phyloP scores from a whole-genome alignment of 2,888 invertebrate genomes.

The Tribolium freemani region DNA sequence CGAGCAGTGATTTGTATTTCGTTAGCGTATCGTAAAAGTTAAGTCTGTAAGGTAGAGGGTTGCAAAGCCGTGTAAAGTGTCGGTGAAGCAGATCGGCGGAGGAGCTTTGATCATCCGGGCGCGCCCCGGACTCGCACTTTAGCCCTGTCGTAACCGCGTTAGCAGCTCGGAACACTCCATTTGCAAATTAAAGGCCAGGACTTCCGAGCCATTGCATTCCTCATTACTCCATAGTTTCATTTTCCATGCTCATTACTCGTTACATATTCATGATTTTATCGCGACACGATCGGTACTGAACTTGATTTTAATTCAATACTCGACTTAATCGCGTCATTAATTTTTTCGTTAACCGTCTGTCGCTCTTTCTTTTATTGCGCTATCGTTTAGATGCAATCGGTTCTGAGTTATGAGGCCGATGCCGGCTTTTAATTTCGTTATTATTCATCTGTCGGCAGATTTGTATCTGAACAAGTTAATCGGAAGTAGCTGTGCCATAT shows the following conservation, averaged over 20 bases:
- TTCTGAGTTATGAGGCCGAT: conserved; percentile 3
- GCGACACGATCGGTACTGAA: conserved; percentile 8
- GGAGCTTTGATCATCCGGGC: conserved; percentile 43
- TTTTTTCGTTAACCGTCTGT: conserved; percentile 10
- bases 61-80: conserved; percentile 40
- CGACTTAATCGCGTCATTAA: conserved; percentile 27
- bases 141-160: conserved; percentile 39
- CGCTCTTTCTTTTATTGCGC: neutral
- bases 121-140: conserved; percentile 34
- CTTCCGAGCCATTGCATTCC: conserved; percentile 64
- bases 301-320: conserved; percentile 27
- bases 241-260: conserved; percentile 56
- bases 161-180: conserved; percentile 54
- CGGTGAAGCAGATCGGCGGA: conserved; percentile 30
- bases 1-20: conserved; percentile 29
- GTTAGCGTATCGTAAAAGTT: conserved; percentile 25
- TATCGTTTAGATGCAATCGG: conserved; percentile 20
- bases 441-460: conserved; percentile 10
- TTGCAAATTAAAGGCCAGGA: conserved; percentile 67
- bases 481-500: neutral
- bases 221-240: conserved; percentile 61
- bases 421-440: conserved; percentile 13
- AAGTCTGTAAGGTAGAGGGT: conserved; percentile 37
- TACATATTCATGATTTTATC: conserved; percentile 61
- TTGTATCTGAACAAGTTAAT: neutral